Conservation (phyloP, 92 coral and sea anemone species). For the Zoanthus sociatus region DNA sequence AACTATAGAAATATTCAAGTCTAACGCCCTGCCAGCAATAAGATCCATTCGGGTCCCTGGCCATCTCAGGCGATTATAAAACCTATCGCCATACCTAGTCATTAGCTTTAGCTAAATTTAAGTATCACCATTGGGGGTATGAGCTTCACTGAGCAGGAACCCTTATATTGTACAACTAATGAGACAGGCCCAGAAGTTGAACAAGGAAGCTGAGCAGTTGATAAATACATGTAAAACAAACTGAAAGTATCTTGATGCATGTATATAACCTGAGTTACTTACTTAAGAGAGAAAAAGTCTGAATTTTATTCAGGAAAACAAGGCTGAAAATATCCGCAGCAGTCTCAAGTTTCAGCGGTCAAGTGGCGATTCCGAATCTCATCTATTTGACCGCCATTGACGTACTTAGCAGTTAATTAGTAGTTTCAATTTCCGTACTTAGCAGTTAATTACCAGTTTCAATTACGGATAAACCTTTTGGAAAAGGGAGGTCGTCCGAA, state of each 20-base stretch:
- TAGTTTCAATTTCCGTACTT: too few species aligned
- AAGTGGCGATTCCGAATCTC: neutral
- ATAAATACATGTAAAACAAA: constrained; percentile 19
- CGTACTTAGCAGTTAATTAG: too few species aligned
- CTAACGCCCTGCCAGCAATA: too few species aligned
- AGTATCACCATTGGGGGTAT: constrained; percentile 34
- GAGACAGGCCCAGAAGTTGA: constrained; percentile 35
- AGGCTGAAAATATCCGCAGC: constrained; percentile 39
- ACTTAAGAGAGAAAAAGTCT: constrained; percentile 28
- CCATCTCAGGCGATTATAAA: too few species aligned
- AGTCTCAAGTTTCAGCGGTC: constrained; percentile 42
- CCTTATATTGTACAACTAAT: constrained; percentile 34
- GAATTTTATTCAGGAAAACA: constrained; percentile 41
- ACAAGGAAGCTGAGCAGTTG: constrained; percentile 36
- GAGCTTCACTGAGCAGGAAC: constrained; percentile 23
- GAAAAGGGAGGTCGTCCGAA: too few species aligned
- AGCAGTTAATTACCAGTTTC: too few species aligned
- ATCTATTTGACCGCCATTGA: too few species aligned
- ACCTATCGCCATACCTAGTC: too few species aligned
- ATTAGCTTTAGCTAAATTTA: too few species aligned
- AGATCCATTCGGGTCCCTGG: too few species aligned
- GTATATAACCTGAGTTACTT: constrained; percentile 24
- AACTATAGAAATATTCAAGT: too few species aligned
- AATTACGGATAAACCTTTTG: too few species aligned
- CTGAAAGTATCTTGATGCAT: constrained; percentile 31